A percentile compares a stretch with the other conserved stretches of the same genome.
phyloP scores from a whole-genome alignment of 1,140 invertebrate species.

The Platyura marginata region DNA sequence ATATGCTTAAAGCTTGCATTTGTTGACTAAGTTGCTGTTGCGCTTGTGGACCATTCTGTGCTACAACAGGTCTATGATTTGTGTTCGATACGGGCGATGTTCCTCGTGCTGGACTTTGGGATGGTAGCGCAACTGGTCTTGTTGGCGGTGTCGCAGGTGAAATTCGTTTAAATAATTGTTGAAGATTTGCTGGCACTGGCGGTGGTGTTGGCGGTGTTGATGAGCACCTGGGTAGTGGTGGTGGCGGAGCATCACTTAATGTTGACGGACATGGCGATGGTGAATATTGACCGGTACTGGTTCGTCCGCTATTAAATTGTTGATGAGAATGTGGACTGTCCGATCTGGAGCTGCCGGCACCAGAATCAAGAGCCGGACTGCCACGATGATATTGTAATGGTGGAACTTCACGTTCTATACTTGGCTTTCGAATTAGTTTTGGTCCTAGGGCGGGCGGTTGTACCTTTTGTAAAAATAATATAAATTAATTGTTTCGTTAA shows the following conservation, averaged over 20 bases:
- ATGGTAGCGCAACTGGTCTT: conserved; percentile 25
- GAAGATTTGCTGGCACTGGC: conserved; percentile 44
- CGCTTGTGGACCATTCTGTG: conserved; percentile 38
- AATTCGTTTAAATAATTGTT: conserved; percentile 70
- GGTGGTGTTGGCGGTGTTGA: conserved; percentile 55
- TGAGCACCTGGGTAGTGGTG: conserved; percentile 46
- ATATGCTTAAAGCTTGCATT: conserved; percentile 68
- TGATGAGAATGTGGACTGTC: conserved; percentile 25
- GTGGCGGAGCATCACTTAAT: conserved; percentile 44
- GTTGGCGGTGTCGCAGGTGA: conserved; percentile 37
- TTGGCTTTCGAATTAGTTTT: conserved; percentile 70
- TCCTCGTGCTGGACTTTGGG: conserved; percentile 40
- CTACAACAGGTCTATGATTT: conserved; percentile 21
- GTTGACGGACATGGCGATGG: conserved; percentile 37
- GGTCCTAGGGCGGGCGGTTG: conserved; percentile 32
- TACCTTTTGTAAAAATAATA: conserved; percentile 5
- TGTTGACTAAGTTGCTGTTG: conserved; percentile 73
- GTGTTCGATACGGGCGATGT: conserved; percentile 53
- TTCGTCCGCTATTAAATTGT: conserved; percentile 17
- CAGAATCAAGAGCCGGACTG: conserved; percentile 71
- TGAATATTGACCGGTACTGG: conserved; percentile 39
- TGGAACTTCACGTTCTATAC: conserved; percentile 56
- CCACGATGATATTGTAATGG: conserved; percentile 39
- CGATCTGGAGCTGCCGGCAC: conserved; percentile 69
- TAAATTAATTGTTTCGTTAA: neutral